Conservation (phyloP, 1,140 invertebrate genomes). For the Cydia strobilella region DNA sequence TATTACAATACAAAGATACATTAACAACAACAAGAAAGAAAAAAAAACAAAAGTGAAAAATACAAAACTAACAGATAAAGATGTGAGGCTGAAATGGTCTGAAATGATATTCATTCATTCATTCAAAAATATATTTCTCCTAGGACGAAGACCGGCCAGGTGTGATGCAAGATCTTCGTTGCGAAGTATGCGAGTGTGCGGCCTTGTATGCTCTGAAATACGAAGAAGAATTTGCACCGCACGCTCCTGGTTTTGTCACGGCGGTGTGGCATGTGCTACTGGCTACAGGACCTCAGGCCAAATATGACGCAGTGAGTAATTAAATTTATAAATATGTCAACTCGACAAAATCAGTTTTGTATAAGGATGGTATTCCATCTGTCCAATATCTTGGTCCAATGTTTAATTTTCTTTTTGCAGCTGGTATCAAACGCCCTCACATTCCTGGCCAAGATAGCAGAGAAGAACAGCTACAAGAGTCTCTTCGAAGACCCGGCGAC, state of each 20-base stretch:
- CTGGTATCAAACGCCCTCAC: conserved; percentile 97
- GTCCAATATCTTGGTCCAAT: too few species aligned
- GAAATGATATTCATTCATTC: too few species aligned
- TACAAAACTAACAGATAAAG: too few species aligned
- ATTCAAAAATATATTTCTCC: conserved; percentile 38
- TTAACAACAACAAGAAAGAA: too few species aligned
- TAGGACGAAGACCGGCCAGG: conserved; percentile 92
- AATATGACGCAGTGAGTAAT: conserved; percentile 94
- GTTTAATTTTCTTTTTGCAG: conserved; percentile 81
- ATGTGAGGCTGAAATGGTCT: too few species aligned
- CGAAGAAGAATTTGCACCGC: conserved; percentile 96
- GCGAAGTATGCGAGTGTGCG: conserved; percentile 97
- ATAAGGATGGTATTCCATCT: too few species aligned
- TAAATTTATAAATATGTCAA: too few species aligned
- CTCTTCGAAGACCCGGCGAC: conserved; percentile 94
- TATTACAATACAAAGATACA: too few species aligned
- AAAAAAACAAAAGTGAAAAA: too few species aligned
- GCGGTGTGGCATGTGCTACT: conserved; percentile 95
- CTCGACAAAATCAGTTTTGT: too few species aligned
- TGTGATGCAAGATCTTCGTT: conserved; percentile 93
- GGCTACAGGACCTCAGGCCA: conserved; percentile 90
- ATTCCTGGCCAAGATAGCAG: conserved; percentile 96
- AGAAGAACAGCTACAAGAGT: conserved; percentile 91
- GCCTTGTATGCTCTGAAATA: conserved; percentile 98
- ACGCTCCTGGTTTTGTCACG: conserved; percentile 94